phyloP scores from a whole-genome alignment of 2,888 invertebrate genomes.

The Lagria hirta region DNA sequence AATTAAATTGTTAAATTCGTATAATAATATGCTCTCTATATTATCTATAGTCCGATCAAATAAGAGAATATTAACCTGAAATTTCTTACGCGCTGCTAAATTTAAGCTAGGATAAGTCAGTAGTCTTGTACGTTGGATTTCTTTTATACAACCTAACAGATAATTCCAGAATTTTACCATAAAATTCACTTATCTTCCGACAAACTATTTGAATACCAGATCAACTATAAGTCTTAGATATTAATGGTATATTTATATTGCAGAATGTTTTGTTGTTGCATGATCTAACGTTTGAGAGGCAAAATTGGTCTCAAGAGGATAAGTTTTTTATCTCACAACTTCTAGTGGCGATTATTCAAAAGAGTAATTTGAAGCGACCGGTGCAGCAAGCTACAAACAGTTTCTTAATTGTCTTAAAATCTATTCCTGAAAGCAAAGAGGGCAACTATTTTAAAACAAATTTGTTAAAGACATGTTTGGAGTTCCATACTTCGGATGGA shows the following conservation, averaged over 20 bases:
- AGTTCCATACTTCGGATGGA: slow-evolving; percentile 14
- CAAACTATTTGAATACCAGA: too few relatives aligned
- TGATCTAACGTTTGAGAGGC: slow-evolving; percentile 4
- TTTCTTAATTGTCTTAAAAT: slow-evolving; percentile 29
- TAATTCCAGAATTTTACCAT: too few relatives aligned
- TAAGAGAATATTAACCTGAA: too few relatives aligned
- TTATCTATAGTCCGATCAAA: too few relatives aligned
- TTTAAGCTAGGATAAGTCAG: too few relatives aligned
- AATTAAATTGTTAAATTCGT: too few relatives aligned
- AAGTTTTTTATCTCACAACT: slow-evolving; percentile 23
- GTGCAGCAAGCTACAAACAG: slow-evolving; percentile 34
- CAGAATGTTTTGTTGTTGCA: slow-evolving; percentile 5
- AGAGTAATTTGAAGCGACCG: slow-evolving; percentile 40
- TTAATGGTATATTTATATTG: slow-evolving; percentile 1
- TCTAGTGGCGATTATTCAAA: slow-evolving; percentile 35
- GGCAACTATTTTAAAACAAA: slow-evolving; percentile 32
- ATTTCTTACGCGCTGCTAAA: too few relatives aligned
- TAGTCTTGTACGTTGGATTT: too few relatives aligned
- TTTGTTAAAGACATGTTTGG: slow-evolving; percentile 32
- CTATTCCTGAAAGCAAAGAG: slow-evolving; percentile 25
- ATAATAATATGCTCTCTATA: too few relatives aligned
- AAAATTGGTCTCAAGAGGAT: slow-evolving; percentile 16
- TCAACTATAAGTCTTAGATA: too few relatives aligned
- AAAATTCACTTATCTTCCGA: too few relatives aligned
- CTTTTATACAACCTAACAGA: too few relatives aligned